phyloP scores from a whole-genome alignment of 1,140 invertebrate species.

The Drosophila sucinea region DNA sequence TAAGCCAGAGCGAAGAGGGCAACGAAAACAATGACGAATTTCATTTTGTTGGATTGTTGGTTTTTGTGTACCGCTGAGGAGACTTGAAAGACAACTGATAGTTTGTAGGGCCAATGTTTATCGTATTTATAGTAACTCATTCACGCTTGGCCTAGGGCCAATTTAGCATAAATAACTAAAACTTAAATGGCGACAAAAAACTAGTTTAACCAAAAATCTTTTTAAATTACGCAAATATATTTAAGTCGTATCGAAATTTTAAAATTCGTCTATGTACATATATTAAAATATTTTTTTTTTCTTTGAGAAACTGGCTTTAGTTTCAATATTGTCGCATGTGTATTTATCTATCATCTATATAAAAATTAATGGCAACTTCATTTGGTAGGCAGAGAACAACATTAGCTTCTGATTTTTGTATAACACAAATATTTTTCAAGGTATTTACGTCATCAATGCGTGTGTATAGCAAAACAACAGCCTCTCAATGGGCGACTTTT shows the following conservation, averaged over 20 bases:
- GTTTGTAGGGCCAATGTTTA: conserved; percentile 19
- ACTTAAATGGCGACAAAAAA: conserved; percentile 3
- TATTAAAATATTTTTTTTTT: background rate
- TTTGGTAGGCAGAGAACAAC: conserved; percentile 1
- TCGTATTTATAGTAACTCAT: conserved; percentile 46
- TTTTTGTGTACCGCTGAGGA: conserved; percentile 38
- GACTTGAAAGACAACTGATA: conserved; percentile 43
- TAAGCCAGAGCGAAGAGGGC: conserved; percentile 65
- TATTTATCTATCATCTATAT: background rate
- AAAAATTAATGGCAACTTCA: background rate
- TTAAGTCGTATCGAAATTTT: conserved; percentile 1
- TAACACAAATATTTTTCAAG: conserved; percentile 1
- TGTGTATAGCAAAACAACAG: background rate
- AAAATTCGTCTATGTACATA: background rate
- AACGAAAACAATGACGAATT: conserved; percentile 70
- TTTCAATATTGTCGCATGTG: background rate
- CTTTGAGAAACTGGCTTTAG: background rate
- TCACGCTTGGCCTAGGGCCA: conserved; percentile 5
- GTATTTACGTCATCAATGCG: conserved; percentile 1
- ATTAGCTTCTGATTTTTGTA: background rate
- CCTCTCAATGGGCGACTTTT: no score
- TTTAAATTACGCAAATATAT: conserved; percentile 5
- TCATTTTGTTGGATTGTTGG: conserved; percentile 48
- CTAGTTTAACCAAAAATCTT: background rate
- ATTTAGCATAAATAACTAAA: conserved; percentile 6